Evolutionary conservation across 2,888 invertebrate species (phyloP).

Genomic region (Lypha dubia): DNA sequence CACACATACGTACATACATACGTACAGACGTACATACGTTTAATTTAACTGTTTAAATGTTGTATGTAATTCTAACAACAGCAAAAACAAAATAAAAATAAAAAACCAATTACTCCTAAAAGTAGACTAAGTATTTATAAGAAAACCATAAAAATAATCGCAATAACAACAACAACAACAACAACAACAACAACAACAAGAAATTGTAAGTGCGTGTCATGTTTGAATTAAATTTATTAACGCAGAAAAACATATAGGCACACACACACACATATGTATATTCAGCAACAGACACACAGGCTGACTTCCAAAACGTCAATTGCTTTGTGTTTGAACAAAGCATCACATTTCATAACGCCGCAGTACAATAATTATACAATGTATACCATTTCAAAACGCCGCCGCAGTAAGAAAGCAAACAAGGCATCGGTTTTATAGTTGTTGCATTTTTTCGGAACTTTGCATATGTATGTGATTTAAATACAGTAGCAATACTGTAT

Average conservation of each 20-base stretch:
- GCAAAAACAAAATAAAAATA: constrained; percentile 10
- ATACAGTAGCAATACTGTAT: no score
- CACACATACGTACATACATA: constrained; percentile 32
- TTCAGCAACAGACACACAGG: not conserved
- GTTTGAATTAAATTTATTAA: constrained; percentile 81
- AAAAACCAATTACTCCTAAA: constrained; percentile 43
- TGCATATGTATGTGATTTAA: no score
- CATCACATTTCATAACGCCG: no score
- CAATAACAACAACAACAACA: constrained; percentile 69
- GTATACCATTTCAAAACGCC: no score
- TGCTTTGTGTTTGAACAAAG: not conserved
- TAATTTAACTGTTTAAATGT: constrained; percentile 17
- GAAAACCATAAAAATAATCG: constrained; percentile 71
- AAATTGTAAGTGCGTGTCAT: constrained; percentile 76
- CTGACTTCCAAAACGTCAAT: not conserved
- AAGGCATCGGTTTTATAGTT: no score
- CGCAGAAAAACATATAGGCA: no score
- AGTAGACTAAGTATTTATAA: constrained; percentile 34
- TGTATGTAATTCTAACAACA: not conserved
- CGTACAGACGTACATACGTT: no score
- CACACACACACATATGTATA: not conserved
- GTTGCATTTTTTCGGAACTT: no score
- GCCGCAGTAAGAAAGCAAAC: no score
- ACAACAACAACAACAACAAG: constrained; percentile 69
- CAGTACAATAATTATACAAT: no score